These are phyloP conservation scores for Phalera bucephala DNA, from an alignment of 2,888 invertebrate species.

Conservation along the genomic window DNA sequence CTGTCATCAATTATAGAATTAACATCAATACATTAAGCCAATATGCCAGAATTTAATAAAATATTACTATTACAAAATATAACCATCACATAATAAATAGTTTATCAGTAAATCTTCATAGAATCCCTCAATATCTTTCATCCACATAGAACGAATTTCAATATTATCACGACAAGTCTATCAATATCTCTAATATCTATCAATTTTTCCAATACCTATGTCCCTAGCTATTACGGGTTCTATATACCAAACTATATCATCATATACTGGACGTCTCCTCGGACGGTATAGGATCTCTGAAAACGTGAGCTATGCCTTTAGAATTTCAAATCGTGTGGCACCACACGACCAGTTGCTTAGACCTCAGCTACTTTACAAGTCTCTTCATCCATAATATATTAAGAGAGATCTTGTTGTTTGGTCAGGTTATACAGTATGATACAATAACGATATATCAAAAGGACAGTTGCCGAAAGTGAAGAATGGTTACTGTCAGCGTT, in stretches of 20 bases:
- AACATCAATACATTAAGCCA: no score
- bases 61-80: no score
- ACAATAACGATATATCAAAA: slow-evolving; percentile 56
- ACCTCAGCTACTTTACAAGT: not conserved
- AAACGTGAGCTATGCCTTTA: slow-evolving; percentile 36
- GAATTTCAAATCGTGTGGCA: slow-evolving; percentile 11
- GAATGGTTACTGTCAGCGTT: slow-evolving; percentile 44
- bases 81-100: no score
- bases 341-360: slow-evolving; percentile 1
- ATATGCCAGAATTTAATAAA: no score
- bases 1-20: no score
- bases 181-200: no score
- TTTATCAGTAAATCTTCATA: no score
- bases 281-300: slow-evolving; percentile 12
- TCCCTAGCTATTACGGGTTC: no score
- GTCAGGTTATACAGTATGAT: slow-evolving; percentile 23
- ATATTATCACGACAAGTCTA: no score
- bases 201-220: no score
- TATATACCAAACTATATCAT: not conserved
- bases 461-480: slow-evolving; percentile 54
- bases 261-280: slow-evolving; percentile 3
- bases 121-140: no score
- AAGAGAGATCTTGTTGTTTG: not conserved
- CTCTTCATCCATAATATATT: not conserved
- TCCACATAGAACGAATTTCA: no score